Conservation (phyloP, 2,888 invertebrate species). For the Helleia helle region DNA sequence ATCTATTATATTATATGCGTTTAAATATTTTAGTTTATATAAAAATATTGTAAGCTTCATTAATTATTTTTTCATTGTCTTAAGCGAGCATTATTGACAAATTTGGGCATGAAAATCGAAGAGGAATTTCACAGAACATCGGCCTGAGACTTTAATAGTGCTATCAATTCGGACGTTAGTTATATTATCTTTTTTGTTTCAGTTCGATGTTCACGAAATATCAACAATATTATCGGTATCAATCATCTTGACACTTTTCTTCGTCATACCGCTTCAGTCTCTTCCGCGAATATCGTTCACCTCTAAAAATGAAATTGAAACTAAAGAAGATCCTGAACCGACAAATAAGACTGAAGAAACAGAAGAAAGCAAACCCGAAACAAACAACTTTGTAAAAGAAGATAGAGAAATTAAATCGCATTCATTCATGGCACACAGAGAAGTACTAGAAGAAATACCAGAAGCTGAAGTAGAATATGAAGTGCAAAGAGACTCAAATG, state of each 20-base stretch:
- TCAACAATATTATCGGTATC: slow-evolving; percentile 65
- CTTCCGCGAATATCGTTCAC: slow-evolving; percentile 41
- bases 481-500: slow-evolving; percentile 44
- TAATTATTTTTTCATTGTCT: too few relatives aligned
- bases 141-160: too few relatives aligned
- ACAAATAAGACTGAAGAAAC: slow-evolving; percentile 16
- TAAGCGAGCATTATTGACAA: too few relatives aligned
- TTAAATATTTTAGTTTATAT: too few relatives aligned
- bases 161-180: not conserved
- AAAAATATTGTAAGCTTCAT: too few relatives aligned
- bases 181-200: slow-evolving; percentile 13
- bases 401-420: slow-evolving; percentile 29
- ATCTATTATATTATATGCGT: too few relatives aligned
- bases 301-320: slow-evolving; percentile 22
- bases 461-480: slow-evolving; percentile 60
- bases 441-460: slow-evolving; percentile 61
- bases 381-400: slow-evolving; percentile 30
- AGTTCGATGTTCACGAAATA: slow-evolving; percentile 59
- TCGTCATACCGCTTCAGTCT: slow-evolving; percentile 78
- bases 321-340: slow-evolving; percentile 20
- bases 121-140: too few relatives aligned
- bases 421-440: slow-evolving; percentile 53
- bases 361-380: slow-evolving; percentile 26
- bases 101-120: too few relatives aligned
- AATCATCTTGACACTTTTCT: slow-evolving; percentile 71